Conservation (phyloP, 1,140 invertebrate genomes). For the Neelides sp. region DNA sequence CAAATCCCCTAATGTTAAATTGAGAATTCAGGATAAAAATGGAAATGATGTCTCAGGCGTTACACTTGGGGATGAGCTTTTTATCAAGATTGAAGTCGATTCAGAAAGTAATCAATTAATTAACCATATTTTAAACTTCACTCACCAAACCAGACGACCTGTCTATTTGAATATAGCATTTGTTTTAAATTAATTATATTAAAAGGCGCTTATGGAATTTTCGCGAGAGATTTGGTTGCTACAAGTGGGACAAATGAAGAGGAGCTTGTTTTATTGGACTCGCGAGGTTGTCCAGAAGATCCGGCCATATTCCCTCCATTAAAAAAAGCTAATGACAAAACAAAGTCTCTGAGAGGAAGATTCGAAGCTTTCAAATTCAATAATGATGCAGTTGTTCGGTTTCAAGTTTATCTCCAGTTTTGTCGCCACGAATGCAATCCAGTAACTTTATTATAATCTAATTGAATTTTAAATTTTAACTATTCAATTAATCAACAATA, state of each 20-base stretch:
- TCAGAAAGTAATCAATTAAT: conserved; percentile 11
- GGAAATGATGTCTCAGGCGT: conserved; percentile 29
- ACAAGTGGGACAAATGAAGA: conserved; percentile 31
- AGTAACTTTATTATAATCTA: no score
- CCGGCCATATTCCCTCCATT: conserved; percentile 28
- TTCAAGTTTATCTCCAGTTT: conserved; percentile 29
- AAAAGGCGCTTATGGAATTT: conserved; percentile 28
- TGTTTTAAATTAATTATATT: neutral
- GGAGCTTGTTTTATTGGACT: conserved; percentile 24
- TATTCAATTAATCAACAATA: no score
- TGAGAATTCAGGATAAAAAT: conserved; percentile 25
- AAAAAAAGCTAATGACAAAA: conserved; percentile 16
- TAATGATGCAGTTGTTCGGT: conserved; percentile 30
- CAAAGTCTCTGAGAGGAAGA: conserved; percentile 21
- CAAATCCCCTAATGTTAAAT: conserved; percentile 19
- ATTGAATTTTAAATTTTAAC: no score
- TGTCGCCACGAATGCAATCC: conserved; percentile 28
- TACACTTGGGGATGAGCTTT: conserved; percentile 26
- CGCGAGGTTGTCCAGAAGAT: conserved; percentile 27
- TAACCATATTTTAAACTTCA: neutral
- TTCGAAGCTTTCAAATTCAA: conserved; percentile 31
- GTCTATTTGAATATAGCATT: neutral
- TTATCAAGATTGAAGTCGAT: conserved; percentile 24
- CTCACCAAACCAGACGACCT: no score
- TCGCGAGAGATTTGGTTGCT: conserved; percentile 27